phyloP scores from a whole-genome alignment of 1,140 invertebrate genomes.

The Scaptomyza pallida region DNA sequence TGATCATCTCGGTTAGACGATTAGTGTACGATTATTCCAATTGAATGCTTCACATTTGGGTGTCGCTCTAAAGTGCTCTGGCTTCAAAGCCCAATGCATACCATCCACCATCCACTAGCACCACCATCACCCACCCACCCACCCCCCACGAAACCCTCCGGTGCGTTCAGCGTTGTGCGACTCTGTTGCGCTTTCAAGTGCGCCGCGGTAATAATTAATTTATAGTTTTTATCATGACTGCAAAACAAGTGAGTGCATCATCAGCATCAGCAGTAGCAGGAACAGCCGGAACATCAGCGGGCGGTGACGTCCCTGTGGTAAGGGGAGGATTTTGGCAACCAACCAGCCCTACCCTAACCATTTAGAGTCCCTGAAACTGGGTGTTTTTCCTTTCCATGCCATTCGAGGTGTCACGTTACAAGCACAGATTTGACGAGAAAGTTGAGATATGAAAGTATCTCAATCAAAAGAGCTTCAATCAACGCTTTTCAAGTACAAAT shows the following conservation, averaged over 20 bases:
- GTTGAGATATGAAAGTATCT: too few relatives aligned
- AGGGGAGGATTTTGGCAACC: conserved; percentile 6
- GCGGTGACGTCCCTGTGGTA: conserved; percentile 28
- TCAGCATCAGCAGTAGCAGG: too few relatives aligned
- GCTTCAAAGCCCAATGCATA: conserved; percentile 8
- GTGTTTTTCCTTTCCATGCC: too few relatives aligned
- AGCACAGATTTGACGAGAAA: background rate
- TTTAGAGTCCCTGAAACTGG: too few relatives aligned
- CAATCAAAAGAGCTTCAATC: too few relatives aligned
- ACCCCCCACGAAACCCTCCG: background rate
- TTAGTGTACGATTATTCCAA: conserved; percentile 80
- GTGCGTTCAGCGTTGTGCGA: conserved; percentile 16
- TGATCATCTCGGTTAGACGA: conserved; percentile 67
- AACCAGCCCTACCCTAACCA: background rate
- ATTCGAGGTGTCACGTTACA: conserved; percentile 57
- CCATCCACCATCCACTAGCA: background rate
- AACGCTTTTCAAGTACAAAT: too few relatives aligned
- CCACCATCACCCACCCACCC: background rate
- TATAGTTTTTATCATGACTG: conserved; percentile 83
- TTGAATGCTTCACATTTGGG: conserved; percentile 65
- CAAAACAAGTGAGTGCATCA: conserved; percentile 61
- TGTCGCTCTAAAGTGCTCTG: conserved; percentile 74
- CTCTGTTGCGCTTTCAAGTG: conserved; percentile 71
- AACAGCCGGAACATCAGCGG: conserved; percentile 1
- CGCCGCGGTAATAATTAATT: conserved; percentile 84